Conservation (phyloP, 1,140 invertebrate genomes). For the Heliconius melpomene region DNA sequence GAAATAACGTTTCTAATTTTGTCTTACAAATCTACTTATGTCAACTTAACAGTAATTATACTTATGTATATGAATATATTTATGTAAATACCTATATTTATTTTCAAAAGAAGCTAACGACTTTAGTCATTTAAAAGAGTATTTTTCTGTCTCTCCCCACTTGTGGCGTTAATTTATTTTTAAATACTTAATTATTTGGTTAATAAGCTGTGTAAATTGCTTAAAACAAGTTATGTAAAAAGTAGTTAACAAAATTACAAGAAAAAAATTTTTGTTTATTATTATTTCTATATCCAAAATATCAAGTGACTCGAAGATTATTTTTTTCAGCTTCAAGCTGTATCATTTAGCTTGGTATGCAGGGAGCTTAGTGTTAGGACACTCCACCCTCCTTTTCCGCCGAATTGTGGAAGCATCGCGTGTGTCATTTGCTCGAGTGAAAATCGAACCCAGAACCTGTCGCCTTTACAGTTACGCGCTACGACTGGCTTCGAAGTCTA, state of each 20-base stretch:
- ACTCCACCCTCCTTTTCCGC: no score
- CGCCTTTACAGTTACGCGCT: no score
- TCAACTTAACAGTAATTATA: neutral
- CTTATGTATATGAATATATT: neutral
- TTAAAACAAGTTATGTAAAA: neutral
- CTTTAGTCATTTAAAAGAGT: neutral
- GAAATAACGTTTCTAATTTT: neutral
- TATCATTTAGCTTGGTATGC: no score
- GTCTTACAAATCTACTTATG: neutral
- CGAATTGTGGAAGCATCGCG: no score
- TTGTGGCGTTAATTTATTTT: neutral
- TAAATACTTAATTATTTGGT: neutral
- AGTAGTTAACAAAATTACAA: neutral
- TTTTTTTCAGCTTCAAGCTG: no score
- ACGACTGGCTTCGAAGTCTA: neutral
- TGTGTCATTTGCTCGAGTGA: no score
- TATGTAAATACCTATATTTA: neutral
- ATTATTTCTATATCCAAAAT: no score
- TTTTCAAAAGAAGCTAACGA: constrained; percentile 4
- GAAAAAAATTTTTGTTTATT: no score
- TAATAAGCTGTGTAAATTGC: neutral
- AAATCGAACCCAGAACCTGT: no score
- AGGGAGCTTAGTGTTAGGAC: no score
- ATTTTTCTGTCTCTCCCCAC: neutral
- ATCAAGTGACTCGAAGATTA: no score